Evolutionary conservation across 2,888 invertebrate genomes (phyloP).

Genomic region (Ecliptopera silaceata): DNA sequence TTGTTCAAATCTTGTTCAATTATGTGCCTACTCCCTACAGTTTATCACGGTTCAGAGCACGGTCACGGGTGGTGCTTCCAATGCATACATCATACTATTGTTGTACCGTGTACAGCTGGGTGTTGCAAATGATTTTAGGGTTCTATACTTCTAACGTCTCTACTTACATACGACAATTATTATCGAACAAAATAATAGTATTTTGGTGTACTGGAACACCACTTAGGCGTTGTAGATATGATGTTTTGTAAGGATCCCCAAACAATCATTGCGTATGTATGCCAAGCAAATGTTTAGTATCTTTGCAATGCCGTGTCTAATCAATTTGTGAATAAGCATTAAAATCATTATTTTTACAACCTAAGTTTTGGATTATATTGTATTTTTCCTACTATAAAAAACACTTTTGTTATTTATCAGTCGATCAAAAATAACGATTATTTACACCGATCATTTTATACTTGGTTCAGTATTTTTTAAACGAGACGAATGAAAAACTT

Average conservation of each 20-base stretch:
- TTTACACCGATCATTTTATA: too few relatives aligned
- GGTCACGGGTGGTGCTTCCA: slow-evolving; percentile 68
- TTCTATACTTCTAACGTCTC: background rate
- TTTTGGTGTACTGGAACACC: too few relatives aligned
- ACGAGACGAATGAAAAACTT: background rate
- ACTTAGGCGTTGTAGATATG: too few relatives aligned
- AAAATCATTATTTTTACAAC: background rate
- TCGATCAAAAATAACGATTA: too few relatives aligned
- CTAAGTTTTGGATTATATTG: too few relatives aligned
- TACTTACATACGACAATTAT: background rate
- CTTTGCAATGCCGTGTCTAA: background rate
- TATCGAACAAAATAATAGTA: too few relatives aligned
- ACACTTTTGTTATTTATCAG: too few relatives aligned
- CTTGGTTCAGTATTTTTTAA: too few relatives aligned
- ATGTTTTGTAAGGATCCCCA: too few relatives aligned
- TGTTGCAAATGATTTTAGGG: slow-evolving; percentile 29
- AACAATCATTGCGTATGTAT: too few relatives aligned
- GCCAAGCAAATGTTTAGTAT: too few relatives aligned
- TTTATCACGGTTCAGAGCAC: slow-evolving; percentile 70
- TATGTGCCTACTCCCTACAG: slow-evolving; percentile 40
- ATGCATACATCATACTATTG: slow-evolving; percentile 47
- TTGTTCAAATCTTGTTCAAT: slow-evolving; percentile 21
- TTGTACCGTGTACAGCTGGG: slow-evolving; percentile 22
- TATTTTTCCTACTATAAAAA: too few relatives aligned
- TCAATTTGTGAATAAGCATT: background rate